phyloP scores from a whole-genome alignment of 2,888 invertebrate genomes.

The Morinoia aosen region DNA sequence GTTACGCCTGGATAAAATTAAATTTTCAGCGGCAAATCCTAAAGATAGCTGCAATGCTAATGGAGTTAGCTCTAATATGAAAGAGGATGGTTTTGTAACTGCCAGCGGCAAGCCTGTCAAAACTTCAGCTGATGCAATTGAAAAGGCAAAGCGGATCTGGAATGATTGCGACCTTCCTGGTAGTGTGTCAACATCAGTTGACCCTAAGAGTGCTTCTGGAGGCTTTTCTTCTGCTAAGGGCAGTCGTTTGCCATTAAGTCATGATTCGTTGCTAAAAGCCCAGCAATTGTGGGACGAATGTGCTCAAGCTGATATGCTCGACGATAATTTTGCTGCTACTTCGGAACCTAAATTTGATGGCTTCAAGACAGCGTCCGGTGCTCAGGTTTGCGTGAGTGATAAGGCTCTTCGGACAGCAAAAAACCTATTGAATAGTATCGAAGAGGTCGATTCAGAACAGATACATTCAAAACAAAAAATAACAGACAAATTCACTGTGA shows the following conservation, averaged over 20 bases:
- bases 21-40: not conserved
- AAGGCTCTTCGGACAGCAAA: conserved; percentile 8
- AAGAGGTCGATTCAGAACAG: not conserved
- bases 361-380: conserved; percentile 7
- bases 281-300: conserved; percentile 12
- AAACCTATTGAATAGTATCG: not conserved
- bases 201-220: not conserved
- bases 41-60: not conserved
- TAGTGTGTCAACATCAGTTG: not conserved
- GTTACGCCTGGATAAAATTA: not conserved
- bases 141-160: conserved; percentile 18
- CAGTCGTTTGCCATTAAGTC: not conserved
- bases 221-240: not conserved
- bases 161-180: not conserved
- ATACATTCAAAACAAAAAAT: not conserved
- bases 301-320: not conserved
- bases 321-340: not conserved
- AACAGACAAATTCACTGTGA: not conserved
- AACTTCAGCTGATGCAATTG: not conserved
- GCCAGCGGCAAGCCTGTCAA: not conserved
- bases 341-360: not conserved
- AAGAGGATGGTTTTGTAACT: not conserved
- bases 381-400: not conserved
- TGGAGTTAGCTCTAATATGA: not conserved
- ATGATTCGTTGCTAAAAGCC: not conserved